Base-by-base conservation (phyloP, 2,888 invertebrate genomes). In the Catonia carolina region DNA sequence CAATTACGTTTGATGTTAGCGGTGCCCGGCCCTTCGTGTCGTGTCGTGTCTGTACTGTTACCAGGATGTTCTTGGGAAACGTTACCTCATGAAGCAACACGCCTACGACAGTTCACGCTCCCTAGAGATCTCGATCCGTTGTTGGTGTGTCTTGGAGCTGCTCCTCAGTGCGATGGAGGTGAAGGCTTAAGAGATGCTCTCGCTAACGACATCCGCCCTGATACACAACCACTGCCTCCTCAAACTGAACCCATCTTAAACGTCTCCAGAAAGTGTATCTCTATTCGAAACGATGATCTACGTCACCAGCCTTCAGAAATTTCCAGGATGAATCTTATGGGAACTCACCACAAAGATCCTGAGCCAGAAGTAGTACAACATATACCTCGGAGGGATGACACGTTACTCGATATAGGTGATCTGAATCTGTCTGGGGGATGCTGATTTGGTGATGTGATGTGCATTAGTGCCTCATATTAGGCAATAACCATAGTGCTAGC, bases 31-130 rank as follows among this genome's bases (percentile, higher is more conserved):
- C 61, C 63, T 7, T 51, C 55, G 33, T 63, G 63, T 53, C 63
- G 60, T 23, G 63, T 63, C 18, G 62, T 64, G 53, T 60, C 61
- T 18, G 55, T 64, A 14, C 50, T 61, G 22, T 62, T 64, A 20
- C 63, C 64, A 6, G 59, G 60, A 23, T 60, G 63, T n/a, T 56
- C 59, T 49, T 61, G 62, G 57, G 64, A 64, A 23, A 64, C 63
- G 0, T 56, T 64, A 27, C 64, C 64, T 12, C 52, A 57, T 3
- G 60, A 63, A 51, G 64, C 64, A 20, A 58, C 56, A 39, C 58
- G 61, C 14, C 57, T 64, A 4, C 60, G 60, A 49, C 61, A 60
- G 63, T 64, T 62, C 47, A 59, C 55, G 10, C 56, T 64, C n/a
- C 64, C 64, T 8, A 41, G 62, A 31, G 63, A 64, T 36, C 42